Base-by-base conservation (phyloP, 2,113 vertebrate genomes). In the Zingel zingel region DNA sequence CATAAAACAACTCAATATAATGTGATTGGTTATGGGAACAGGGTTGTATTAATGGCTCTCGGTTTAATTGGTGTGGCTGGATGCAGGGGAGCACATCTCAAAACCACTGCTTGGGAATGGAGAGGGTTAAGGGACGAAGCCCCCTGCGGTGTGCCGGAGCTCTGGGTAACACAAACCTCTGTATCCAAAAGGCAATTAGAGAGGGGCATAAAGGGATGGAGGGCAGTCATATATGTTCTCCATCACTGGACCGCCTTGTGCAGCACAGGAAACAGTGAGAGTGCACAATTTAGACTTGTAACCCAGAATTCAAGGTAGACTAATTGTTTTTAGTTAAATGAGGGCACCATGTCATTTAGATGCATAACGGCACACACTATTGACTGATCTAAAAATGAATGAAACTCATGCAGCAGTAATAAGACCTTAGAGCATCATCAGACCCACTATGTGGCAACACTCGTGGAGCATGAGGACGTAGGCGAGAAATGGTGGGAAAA, bases 401-500 rank as follows among this genome's bases (percentile, higher is more conserved):
- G 1, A 73, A 70, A 57, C n/a, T 27, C 63, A 53, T 11, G 61
- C 36, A 78, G 48, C 19, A 14, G 33, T 5, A 67, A 25, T 6
- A 9, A 23, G 65, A 47, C 58, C 53, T 11, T 25, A 0, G 39
- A 56, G 36, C 45, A 51, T 58, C 57, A 16, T 65, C 71, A 39
- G 62, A 64, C 33, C 13, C 30, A 48, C 79, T 73, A 74, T 63
- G 78, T 43, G 75, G 58, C 62, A 39, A 36, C 21, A 5, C 48
- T 10, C 18, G 0, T 10, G 21, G 53, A 61, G 69, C 27, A 62
- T 30, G 36, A 27, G 47, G 64, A 77, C 16, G 21, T 69, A 54
- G 83, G 72, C 54, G 66, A 74, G 66, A 63, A 67, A 63, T 1
- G 71, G 82, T 92, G 91, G 90, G 91, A 94, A 90, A 90, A 85